phyloP scores from a whole-genome alignment of 2,888 invertebrate species.

The Calliopum simillimum region DNA sequence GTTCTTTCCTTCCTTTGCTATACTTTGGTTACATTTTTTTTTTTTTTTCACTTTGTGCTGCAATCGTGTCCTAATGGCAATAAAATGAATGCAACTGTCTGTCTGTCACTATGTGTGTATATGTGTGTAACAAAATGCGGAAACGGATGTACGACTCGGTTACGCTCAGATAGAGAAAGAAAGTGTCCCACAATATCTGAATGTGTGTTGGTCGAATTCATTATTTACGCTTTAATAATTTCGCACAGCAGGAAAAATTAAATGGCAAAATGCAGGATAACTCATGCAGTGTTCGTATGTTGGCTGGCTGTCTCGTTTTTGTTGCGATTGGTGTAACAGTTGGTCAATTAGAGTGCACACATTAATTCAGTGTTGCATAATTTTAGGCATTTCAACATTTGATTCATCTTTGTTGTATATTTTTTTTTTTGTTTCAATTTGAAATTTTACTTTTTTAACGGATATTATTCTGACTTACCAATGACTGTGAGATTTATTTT shows the following conservation, averaged over 20 bases:
- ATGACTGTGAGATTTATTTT: conserved; percentile 82
- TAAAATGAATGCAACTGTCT: conserved; percentile 36
- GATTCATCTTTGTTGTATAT: conserved; percentile 2
- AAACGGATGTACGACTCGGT: conserved; percentile 22
- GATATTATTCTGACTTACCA: conserved; percentile 69
- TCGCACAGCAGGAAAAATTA: conserved; percentile 1
- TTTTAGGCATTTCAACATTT: conserved; percentile 7
- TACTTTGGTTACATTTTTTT: conserved; percentile 11
- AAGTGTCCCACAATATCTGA: not conserved
- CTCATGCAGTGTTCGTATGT: not conserved
- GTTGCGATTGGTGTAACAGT: conserved; percentile 10
- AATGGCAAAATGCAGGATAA: conserved; percentile 1
- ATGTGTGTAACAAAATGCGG: conserved; percentile 14
- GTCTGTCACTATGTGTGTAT: no score
- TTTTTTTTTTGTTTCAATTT: conserved; percentile 28
- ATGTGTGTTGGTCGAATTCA: conserved; percentile 13
- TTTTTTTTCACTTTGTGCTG: conserved; percentile 7
- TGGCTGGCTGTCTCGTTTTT: no score
- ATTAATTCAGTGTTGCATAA: conserved; percentile 24
- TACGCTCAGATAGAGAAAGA: conserved; percentile 2
- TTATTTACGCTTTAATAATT: conserved; percentile 35
- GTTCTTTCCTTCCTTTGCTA: not conserved
- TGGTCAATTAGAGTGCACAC: conserved; percentile 19
- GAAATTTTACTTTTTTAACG: conserved; percentile 20
- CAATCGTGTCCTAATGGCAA: conserved; percentile 33